Evolutionary conservation across 2,797 vertebrate species (phyloP).

Genomic region (Paguma larvata): DNA sequence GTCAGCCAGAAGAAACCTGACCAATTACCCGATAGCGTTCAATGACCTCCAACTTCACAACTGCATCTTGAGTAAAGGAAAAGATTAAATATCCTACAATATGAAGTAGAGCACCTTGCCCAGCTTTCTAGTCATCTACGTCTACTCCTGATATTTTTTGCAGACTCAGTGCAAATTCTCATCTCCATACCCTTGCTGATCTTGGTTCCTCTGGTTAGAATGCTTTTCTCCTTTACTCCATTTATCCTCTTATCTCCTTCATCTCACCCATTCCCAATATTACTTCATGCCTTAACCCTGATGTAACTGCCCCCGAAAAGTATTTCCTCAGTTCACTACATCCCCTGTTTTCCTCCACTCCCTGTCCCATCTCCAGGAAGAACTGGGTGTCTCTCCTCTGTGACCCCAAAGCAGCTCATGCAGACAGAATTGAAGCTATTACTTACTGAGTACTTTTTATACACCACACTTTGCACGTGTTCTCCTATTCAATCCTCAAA

Average conservation of each 20-base stretch:
- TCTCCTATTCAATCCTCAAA: not conserved
- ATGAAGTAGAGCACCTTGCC: not conserved
- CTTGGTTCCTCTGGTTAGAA: not conserved
- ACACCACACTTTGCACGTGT: not conserved
- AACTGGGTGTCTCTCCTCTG: too few relatives aligned
- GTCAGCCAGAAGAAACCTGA: not conserved
- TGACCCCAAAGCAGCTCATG: too few relatives aligned
- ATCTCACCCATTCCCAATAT: not conserved
- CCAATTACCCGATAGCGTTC: not conserved
- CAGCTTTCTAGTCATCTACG: not conserved
- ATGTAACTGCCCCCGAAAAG: not conserved
- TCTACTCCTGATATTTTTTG: not conserved
- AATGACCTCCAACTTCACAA: not conserved
- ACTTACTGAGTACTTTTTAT: not conserved
- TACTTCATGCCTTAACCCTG: not conserved
- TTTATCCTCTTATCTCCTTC: not conserved
- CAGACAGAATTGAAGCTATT: not conserved
- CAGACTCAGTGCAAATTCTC: not conserved
- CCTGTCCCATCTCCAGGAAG: not conserved
- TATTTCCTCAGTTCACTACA: not conserved
- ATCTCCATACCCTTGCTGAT: not conserved
- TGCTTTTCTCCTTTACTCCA: not conserved
- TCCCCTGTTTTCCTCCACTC: not conserved
- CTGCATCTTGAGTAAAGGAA: not conserved
- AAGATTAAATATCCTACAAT: not conserved